These are phyloP conservation scores for Gila robusta DNA, from an alignment of 2,797 vertebrate genomes.

Conservation along the genomic window DNA sequence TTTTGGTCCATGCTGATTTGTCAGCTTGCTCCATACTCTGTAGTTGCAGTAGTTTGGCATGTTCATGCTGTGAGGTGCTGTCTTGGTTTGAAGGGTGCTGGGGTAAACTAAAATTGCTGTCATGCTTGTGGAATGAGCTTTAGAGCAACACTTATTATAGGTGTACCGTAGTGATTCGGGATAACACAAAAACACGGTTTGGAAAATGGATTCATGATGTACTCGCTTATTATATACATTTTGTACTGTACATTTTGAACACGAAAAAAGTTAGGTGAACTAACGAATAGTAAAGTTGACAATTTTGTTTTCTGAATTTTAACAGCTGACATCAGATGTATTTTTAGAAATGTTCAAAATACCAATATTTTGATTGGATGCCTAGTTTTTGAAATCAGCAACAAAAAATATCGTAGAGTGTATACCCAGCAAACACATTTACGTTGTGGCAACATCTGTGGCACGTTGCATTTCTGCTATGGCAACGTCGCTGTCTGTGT, in stretches of 20 bases:
- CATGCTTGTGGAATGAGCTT: background rate
- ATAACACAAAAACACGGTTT: no score
- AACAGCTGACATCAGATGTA: background rate
- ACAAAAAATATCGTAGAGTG: background rate
- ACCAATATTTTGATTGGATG: background rate
- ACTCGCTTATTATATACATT: no score
- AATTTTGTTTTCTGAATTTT: background rate
- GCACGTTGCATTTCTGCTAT: no score
- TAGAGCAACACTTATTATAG: background rate
- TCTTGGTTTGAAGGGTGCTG: slow-evolving; percentile 5
- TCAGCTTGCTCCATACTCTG: background rate
- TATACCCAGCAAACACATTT: no score
- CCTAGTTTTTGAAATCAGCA: background rate
- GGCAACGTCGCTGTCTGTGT: no score
- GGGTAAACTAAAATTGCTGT: slow-evolving; percentile 1
- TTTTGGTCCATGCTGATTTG: slow-evolving; percentile 4
- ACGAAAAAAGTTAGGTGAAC: background rate
- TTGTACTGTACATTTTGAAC: no score
- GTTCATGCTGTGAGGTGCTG: background rate
- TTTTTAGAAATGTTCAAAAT: background rate
- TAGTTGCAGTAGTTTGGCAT: background rate
- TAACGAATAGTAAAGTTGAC: background rate
- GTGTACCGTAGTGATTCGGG: no score
- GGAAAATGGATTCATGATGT: no score
- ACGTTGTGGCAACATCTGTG: no score